Conservation (phyloP, 2,113 vertebrate genomes). For the Ageneiosus marmoratus region DNA sequence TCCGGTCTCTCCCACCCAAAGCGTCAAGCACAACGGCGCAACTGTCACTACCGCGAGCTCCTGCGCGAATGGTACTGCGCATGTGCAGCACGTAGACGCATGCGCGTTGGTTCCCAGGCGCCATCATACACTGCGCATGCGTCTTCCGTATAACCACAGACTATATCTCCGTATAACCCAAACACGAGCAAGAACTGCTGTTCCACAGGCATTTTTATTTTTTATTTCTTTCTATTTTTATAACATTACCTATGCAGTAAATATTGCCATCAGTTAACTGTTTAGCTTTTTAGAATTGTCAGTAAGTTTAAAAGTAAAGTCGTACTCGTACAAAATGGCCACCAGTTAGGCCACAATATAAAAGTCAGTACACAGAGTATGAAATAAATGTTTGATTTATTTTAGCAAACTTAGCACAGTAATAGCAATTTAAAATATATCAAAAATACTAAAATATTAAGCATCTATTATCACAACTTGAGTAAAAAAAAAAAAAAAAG, state of each 20-base stretch:
- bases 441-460: not conserved
- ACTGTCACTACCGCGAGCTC: slow-evolving; percentile 23
- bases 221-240: not conserved
- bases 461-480: not conserved
- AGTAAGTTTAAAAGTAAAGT: not conserved
- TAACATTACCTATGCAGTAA: not conserved
- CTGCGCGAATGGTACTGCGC: not conserved
- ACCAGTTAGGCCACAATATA: slow-evolving; percentile 10
- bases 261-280: not conserved
- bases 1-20: slow-evolving; percentile 42
- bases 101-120: not conserved
- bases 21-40: slow-evolving; percentile 32
- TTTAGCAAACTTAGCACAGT: not conserved
- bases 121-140: not conserved
- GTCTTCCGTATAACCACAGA: not conserved
- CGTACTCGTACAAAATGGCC: slow-evolving; percentile 11
- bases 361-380: not conserved
- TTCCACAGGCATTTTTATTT: too few relatives aligned
- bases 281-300: not conserved
- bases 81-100: not conserved
- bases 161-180: too few relatives aligned
- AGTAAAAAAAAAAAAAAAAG: not conserved
- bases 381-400: not conserved
- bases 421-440: not conserved
- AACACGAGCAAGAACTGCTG: too few relatives aligned